Base-by-base conservation (phyloP, 2,113 vertebrate species). In the Solenodon paradoxus region DNA sequence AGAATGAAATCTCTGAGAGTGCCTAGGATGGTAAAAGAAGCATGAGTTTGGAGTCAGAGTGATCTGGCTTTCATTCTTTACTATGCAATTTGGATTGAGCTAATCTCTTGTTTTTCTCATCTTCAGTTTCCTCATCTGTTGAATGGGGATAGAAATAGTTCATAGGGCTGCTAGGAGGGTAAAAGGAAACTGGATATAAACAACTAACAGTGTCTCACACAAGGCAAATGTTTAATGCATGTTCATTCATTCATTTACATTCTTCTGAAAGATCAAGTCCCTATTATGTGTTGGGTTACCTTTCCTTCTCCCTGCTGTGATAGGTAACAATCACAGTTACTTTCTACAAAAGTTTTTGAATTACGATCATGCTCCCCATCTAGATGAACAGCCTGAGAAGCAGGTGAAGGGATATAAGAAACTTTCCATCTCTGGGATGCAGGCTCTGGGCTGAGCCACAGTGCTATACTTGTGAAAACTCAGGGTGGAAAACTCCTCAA, bases 281-380 rank as follows among this genome's bases (percentile, higher is more conserved):
- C 22, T 72, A 42, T 72, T 94, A 57, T 66, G 38, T 82, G 9
- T 40, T 64, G 80, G 81, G 85, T 90, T 64, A 90, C 45, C 42
- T 95, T 88, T 22, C 32, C 55, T 84, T 95, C 40, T 88, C 47
- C 32, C 32, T 79, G 63, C 68, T 53, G 7, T 88, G 78, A 84
- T 30, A 75, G 42, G 20, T 68, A 85, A 87, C 17, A 40, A 81
- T 74, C 24, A 80, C 5, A 72, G 49, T 79, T 49, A 84, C 75
- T 90, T 96, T 94, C 30, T 80, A 75, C 78, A 85, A 74, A 78
- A 84, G 24, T 85, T 85, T 95, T 92, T 55, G 64, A 88, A 59
- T 90, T 42, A 49, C n/a, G 93, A 4, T 40, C 82, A 82, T 71
- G 24, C 42, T 83, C 35, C 35, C 32, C 49, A 78, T 26, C 51